A percentile compares a stretch with the other conserved stretches of the same genome.
Conservation (phyloP, 2,113 vertebrate species). For the Python bivittatus region DNA sequence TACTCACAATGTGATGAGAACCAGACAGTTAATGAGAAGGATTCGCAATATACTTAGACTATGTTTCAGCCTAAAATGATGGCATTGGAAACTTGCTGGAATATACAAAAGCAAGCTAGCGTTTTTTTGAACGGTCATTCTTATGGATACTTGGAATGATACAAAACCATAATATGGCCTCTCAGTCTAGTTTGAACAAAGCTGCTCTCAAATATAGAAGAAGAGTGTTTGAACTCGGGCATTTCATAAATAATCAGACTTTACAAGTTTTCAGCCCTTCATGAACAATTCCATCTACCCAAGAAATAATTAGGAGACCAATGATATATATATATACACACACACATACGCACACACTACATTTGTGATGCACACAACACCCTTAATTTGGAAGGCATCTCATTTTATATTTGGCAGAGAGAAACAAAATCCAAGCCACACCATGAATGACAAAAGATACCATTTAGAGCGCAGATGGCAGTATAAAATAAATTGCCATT, state of each 20-base stretch:
- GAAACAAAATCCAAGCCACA: slow-evolving; percentile 66
- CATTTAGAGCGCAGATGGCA: slow-evolving; percentile 82
- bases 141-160: neutral
- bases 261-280: no score
- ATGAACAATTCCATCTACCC: neutral
- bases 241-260: neutral
- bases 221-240: neutral
- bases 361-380: slow-evolving; percentile 47
- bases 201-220: neutral
- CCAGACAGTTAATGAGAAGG: neutral
- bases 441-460: slow-evolving; percentile 75
- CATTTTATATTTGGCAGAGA: slow-evolving; percentile 64
- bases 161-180: neutral
- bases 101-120: neutral
- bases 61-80: neutral
- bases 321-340: neutral
- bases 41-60: neutral
- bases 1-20: neutral
- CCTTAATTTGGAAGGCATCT: slow-evolving; percentile 69
- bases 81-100: neutral
- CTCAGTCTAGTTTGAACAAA: neutral
- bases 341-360: neutral
- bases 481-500: slow-evolving; percentile 83
- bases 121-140: neutral
- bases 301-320: slow-evolving; percentile 25